These are phyloP conservation scores for Scaptomyza graminum DNA, from an alignment of 1,140 invertebrate species.

Conservation along the genomic window DNA sequence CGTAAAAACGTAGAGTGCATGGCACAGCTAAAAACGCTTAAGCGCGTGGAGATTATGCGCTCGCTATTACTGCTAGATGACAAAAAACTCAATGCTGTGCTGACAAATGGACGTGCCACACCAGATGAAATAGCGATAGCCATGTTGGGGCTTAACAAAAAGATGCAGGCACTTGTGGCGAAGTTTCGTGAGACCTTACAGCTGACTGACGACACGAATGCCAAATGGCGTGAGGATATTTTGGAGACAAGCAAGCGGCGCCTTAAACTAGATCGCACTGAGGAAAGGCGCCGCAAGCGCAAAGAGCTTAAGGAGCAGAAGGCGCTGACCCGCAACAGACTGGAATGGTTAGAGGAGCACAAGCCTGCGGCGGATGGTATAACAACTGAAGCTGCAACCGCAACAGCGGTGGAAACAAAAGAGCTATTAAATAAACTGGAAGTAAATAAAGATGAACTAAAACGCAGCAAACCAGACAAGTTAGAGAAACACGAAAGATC, in stretches of 20 bases:
- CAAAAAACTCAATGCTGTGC: constrained; percentile 44
- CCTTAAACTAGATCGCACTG: constrained; percentile 57
- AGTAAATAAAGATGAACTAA: background rate
- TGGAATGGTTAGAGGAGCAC: constrained; percentile 68
- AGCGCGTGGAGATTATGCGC: constrained; percentile 54
- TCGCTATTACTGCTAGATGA: constrained; percentile 45
- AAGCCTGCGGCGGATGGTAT: constrained; percentile 17
- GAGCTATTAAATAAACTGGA: background rate
- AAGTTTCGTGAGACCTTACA: constrained; percentile 51
- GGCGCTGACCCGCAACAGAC: constrained; percentile 55
- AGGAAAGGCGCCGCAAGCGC: constrained; percentile 60
- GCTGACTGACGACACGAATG: constrained; percentile 38
- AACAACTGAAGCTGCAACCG: background rate
- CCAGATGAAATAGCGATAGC: constrained; percentile 72
- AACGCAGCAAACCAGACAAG: background rate
- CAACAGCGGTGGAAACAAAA: background rate
- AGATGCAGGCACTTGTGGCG: constrained; percentile 55
- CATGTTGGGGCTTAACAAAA: constrained; percentile 69
- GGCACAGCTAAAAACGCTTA: constrained; percentile 59
- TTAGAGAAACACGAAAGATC: background rate
- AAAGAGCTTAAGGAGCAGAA: constrained; percentile 69
- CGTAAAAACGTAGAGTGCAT: constrained; percentile 59
- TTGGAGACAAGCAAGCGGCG: constrained; percentile 68
- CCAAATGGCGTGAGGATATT: constrained; percentile 65
- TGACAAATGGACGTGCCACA: constrained; percentile 70